phyloP scores from a whole-genome alignment of 2,888 invertebrate species.

The Athalia cordata region DNA sequence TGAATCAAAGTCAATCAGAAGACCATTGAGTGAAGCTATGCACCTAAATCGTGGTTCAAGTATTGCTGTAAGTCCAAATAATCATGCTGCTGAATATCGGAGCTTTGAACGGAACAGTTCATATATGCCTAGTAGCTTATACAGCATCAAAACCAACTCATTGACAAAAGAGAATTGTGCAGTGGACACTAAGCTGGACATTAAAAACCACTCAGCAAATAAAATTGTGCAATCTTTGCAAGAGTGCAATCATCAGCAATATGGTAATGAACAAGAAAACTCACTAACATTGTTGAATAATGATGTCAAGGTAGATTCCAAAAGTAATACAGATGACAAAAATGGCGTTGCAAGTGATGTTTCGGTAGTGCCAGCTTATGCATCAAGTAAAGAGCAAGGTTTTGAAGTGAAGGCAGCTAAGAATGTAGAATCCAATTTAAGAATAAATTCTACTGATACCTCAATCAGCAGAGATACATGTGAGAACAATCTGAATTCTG shows the following conservation, averaged over 20 bases:
- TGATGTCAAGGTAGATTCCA: background rate
- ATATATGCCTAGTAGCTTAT: background rate
- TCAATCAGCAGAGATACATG: background rate
- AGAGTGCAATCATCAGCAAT: constrained; percentile 4
- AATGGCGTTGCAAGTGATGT: background rate
- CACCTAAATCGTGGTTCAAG: constrained; percentile 26
- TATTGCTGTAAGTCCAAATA: constrained; percentile 5
- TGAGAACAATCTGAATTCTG: background rate
- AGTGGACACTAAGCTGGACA: background rate
- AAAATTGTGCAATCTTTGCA: background rate
- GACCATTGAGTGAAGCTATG: constrained; percentile 63
- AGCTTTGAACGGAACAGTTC: background rate
- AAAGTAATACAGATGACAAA: background rate
- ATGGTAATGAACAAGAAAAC: background rate
- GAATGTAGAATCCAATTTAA: background rate
- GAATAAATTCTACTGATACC: background rate
- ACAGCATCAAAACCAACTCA: background rate
- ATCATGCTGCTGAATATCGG: constrained; percentile 1
- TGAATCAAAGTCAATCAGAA: constrained; percentile 56
- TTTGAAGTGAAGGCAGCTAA: background rate
- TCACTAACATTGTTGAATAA: background rate
- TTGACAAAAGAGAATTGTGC: constrained; percentile 20
- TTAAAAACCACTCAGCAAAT: background rate
- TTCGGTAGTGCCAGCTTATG: background rate
- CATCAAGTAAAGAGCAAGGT: background rate